These are phyloP conservation scores for Arenaria interpres DNA, from an alignment of 2,113 vertebrate genomes.

Conservation along the genomic window DNA sequence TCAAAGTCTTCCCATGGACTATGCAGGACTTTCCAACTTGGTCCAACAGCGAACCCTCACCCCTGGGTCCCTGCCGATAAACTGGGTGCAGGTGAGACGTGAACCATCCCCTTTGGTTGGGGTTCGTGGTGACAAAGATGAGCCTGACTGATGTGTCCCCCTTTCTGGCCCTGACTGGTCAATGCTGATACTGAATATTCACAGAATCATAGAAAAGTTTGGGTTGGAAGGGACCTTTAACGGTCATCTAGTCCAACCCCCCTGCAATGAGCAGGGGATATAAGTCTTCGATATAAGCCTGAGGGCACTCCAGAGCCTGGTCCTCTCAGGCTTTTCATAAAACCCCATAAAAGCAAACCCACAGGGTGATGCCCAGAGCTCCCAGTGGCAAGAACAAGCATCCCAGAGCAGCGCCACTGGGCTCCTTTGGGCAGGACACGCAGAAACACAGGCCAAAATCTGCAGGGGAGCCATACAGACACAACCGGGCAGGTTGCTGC, in stretches of 20 bases:
- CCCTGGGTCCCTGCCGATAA: background rate
- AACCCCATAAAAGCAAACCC: background rate
- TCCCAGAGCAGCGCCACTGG: fast-evolving
- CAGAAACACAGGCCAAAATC: background rate
- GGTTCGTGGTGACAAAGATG: fast-evolving
- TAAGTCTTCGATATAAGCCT: background rate
- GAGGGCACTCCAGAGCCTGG: background rate
- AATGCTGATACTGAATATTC: fast-evolving
- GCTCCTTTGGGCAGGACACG: fast-evolving
- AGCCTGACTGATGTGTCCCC: background rate
- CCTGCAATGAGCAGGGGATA: background rate
- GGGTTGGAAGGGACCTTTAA: background rate
- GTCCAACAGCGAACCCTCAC: background rate
- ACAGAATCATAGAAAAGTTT: background rate
- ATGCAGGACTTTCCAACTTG: background rate
- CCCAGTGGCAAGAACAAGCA: background rate
- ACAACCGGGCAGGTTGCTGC: background rate
- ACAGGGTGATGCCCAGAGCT: background rate
- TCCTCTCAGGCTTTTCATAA: background rate
- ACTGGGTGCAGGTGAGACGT: background rate
- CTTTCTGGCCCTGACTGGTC: background rate
- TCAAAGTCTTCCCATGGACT: background rate
- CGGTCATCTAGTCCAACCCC: background rate
- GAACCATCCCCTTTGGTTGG: background rate
- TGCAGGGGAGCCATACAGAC: fast-evolving